Conservation (phyloP, 2,888 invertebrate species). For the Phortica magna region DNA sequence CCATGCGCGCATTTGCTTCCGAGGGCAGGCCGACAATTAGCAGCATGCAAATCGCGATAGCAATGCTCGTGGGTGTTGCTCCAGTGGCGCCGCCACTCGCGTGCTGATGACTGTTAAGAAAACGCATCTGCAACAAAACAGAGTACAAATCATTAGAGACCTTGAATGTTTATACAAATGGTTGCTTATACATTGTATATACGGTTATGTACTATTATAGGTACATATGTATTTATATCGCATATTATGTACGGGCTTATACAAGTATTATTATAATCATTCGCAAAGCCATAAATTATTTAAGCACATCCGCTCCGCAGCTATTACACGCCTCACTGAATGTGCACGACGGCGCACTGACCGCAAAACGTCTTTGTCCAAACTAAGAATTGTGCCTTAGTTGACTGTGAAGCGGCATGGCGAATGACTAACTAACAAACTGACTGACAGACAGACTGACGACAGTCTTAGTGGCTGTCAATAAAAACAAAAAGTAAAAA, state of each 20-base stretch:
- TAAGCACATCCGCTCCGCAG: slow-evolving; percentile 14
- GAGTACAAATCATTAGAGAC: neutral
- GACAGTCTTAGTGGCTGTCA: neutral
- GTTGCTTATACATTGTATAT: neutral
- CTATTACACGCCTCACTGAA: slow-evolving; percentile 28
- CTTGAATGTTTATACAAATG: neutral
- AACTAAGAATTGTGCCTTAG: too few relatives aligned
- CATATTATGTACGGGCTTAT: neutral
- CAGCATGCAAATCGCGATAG: slow-evolving; percentile 29
- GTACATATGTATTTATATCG: neutral
- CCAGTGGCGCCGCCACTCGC: slow-evolving; percentile 8
- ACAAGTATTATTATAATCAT: slow-evolving; percentile 11
- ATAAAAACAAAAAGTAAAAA: neutral
- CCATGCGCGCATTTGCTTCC: slow-evolving; percentile 85
- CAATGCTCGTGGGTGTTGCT: slow-evolving; percentile 38
- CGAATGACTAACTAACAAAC: neutral
- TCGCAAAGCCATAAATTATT: slow-evolving; percentile 9
- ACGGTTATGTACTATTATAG: too few relatives aligned
- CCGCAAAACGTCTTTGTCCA: slow-evolving; percentile 10
- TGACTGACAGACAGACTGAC: neutral
- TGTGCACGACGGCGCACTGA: slow-evolving; percentile 5
- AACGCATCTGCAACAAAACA: slow-evolving; percentile 53
- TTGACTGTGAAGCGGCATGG: too few relatives aligned
- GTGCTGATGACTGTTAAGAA: slow-evolving; percentile 40
- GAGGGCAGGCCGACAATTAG: slow-evolving; percentile 52